Percentiles rank a stretch among this genome's conserved stretches.
Conservation (phyloP, 2,888 invertebrate genomes). For the Ophonus ardosiacus region DNA sequence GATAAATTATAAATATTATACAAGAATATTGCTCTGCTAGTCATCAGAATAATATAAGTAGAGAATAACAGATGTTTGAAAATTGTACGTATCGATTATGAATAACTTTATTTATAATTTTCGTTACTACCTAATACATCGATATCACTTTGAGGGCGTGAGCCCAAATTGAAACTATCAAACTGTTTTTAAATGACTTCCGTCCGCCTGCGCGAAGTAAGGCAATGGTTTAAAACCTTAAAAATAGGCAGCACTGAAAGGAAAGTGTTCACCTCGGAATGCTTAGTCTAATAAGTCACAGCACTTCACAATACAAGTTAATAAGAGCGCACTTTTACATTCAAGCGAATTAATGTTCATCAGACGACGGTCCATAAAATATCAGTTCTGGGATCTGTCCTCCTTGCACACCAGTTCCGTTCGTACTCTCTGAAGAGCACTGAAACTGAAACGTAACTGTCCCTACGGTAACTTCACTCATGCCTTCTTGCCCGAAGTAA, state of each 20-base stretch:
- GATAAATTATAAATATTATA: constrained; percentile 62
- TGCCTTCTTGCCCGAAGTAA: constrained; percentile 98
- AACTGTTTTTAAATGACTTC: constrained; percentile 26
- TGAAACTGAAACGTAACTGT: constrained; percentile 98
- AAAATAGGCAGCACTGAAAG: constrained; percentile 57
- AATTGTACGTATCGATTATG: constrained; percentile 57
- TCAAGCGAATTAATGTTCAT: constrained; percentile 70
- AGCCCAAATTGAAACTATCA: constrained; percentile 56
- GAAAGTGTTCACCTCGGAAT: constrained; percentile 45
- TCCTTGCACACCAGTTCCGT: constrained; percentile 97
- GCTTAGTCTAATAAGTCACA: constrained; percentile 47
- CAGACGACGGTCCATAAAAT: constrained; percentile 91
- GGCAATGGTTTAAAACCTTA: constrained; percentile 44
- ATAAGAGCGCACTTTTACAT: constrained; percentile 49
- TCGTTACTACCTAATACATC: constrained; percentile 56
- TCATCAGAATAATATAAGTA: constrained; percentile 53
- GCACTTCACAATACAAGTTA: constrained; percentile 55
- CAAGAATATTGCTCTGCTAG: constrained; percentile 62
- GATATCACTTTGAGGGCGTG: constrained; percentile 55
- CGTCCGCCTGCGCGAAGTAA: constrained; percentile 45
- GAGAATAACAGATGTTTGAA: constrained; percentile 53
- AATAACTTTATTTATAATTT: constrained; percentile 51
- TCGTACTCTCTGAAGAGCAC: constrained; percentile 97
- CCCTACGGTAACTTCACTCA: constrained; percentile 95
- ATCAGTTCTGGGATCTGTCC: constrained; percentile 98